Conservation (phyloP, 2,797 vertebrate genomes). For the Lophotriccus pileatus region DNA sequence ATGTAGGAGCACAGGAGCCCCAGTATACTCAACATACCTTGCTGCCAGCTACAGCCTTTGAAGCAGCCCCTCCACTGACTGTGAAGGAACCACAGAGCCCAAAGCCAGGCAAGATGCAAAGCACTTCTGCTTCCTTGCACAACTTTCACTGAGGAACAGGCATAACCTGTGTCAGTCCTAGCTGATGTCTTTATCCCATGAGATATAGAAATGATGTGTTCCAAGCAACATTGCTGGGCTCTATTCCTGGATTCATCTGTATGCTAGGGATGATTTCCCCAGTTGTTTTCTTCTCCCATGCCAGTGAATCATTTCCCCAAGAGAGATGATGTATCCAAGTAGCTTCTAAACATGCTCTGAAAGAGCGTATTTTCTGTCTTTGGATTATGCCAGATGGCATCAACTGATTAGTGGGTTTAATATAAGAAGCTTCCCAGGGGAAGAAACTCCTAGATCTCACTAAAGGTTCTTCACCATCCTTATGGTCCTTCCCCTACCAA, state of each 20-base stretch:
- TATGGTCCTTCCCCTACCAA: neutral
- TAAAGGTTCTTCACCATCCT: neutral
- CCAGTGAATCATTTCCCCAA: neutral
- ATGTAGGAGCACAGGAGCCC: neutral
- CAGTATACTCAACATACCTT: neutral
- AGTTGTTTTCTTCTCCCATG: neutral
- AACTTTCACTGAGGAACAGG: neutral
- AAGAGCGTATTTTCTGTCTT: neutral
- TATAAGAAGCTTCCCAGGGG: neutral
- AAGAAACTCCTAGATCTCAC: neutral
- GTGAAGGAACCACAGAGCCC: neutral
- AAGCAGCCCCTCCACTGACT: neutral
- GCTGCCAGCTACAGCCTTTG: neutral
- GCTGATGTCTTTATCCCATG: neutral
- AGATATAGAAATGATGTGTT: neutral
- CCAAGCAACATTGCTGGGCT: neutral
- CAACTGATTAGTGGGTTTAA: conserved; percentile 53
- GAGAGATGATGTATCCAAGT: neutral
- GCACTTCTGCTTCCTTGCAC: neutral
- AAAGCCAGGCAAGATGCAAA: neutral
- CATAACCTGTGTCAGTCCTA: neutral
- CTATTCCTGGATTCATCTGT: neutral
- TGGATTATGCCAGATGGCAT: conserved; percentile 22
- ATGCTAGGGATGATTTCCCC: conserved; percentile 33
- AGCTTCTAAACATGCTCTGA: conserved; percentile 5